Percentiles rank a stretch among this genome's conserved stretches.
phyloP scores from a whole-genome alignment of 2,888 invertebrate genomes.

The Hydroisotoma schaefferi region DNA sequence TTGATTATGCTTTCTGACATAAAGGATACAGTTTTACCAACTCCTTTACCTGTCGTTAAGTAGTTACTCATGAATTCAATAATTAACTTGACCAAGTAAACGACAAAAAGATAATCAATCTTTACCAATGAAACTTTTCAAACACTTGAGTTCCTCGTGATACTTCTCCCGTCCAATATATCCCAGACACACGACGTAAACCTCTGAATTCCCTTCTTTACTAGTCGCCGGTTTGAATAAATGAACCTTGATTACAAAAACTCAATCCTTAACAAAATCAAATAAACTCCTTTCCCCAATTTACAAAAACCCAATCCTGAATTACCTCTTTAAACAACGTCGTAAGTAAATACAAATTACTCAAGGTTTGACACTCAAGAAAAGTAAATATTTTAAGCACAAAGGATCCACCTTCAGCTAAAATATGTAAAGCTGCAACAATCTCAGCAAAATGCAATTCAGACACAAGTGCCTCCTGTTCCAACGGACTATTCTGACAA shows the following conservation, averaged over 20 bases:
- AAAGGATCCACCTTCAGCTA: conserved; percentile 70
- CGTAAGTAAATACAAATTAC: conserved; percentile 72
- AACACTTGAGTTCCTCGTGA: conserved; percentile 54
- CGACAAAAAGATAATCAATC: neutral
- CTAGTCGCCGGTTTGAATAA: conserved; percentile 87
- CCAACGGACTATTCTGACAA: conserved; percentile 74
- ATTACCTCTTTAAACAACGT: conserved; percentile 62
- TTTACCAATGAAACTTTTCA: conserved; percentile 51
- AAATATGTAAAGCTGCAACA: conserved; percentile 67
- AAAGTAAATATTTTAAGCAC: conserved; percentile 87
- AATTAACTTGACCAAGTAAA: neutral
- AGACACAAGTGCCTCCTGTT: conserved; percentile 77
- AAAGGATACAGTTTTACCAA: neutral
- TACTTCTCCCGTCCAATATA: conserved; percentile 57
- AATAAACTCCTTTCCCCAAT: conserved; percentile 4
- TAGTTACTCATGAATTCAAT: neutral
- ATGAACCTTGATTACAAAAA: conserved; percentile 57
- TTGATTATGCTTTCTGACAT: neutral
- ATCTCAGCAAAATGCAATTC: conserved; percentile 80
- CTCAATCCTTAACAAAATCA: conserved; percentile 2
- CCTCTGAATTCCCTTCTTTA: conserved; percentile 92
- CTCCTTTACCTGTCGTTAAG: neutral
- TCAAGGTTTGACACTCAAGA: conserved; percentile 77
- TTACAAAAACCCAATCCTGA: neutral
- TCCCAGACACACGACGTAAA: conserved; percentile 72